A percentile compares a stretch with the other conserved stretches of the same genome.
Evolutionary conservation across 2,113 vertebrate species (phyloP).

Genomic region (Gavialis gangeticus): DNA sequence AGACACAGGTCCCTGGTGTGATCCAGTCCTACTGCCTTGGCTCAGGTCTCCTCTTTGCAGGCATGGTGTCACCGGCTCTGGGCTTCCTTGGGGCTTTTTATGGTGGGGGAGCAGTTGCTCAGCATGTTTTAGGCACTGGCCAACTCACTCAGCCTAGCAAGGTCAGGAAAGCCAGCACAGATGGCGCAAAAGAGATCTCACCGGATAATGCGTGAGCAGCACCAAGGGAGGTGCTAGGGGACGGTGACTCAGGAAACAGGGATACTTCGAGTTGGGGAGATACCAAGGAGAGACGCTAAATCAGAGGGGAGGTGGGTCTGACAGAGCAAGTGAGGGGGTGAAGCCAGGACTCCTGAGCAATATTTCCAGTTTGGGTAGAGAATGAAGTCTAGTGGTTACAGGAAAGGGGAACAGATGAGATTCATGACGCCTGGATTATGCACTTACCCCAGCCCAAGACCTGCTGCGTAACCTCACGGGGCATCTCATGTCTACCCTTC

Average conservation of each 20-base stretch:
- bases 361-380: not conserved
- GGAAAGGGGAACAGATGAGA: not conserved
- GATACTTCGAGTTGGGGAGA: not conserved
- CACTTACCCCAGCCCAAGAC: not conserved
- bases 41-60: not conserved
- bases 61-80: not conserved
- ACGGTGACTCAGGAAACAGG: not conserved
- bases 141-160: not conserved
- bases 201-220: not conserved
- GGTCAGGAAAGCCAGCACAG: not conserved
- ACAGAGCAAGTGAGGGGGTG: not conserved
- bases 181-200: not conserved
- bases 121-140: not conserved
- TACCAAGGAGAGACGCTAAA: not conserved
- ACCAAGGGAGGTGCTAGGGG: not conserved
- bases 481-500: not conserved
- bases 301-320: not conserved
- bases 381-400: not conserved
- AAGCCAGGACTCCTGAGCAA: not conserved
- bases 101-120: not conserved
- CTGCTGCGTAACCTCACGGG: not conserved
- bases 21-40: not conserved
- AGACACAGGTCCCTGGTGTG: not conserved
- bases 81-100: not conserved
- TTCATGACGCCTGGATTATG: not conserved